Percentiles rank a stretch among this genome's conserved stretches.
phyloP scores from a whole-genome alignment of 2,888 invertebrate species.

The Campaea margaritaria region DNA sequence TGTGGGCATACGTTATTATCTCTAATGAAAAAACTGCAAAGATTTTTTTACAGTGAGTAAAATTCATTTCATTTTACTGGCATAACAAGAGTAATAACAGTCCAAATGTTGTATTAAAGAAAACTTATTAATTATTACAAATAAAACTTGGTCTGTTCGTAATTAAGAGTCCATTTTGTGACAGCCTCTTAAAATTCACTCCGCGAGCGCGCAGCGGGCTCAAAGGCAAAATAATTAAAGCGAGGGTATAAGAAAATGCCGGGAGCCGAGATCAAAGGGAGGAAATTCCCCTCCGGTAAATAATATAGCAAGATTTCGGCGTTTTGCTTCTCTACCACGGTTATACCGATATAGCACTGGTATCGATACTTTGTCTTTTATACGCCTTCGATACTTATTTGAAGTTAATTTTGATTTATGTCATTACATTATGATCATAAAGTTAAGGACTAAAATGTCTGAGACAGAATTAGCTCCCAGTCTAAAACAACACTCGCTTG shows the following conservation, averaged over 20 bases:
- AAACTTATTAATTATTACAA: conserved; percentile 79
- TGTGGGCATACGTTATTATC: too few species aligned
- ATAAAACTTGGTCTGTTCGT: conserved; percentile 71
- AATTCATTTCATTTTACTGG: conserved; percentile 1
- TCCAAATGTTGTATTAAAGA: conserved; percentile 48
- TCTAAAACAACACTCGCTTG: too few species aligned
- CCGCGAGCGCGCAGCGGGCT: conserved; percentile 69
- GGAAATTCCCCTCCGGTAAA: conserved; percentile 72
- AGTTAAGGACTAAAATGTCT: background rate
- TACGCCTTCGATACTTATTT: background rate
- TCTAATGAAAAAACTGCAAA: conserved; percentile 1
- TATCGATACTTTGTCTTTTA: conserved; percentile 24
- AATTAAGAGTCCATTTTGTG: conserved; percentile 83
- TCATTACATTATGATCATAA: background rate
- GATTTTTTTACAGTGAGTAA: background rate
- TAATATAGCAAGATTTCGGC: conserved; percentile 71
- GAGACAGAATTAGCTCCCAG: too few species aligned
- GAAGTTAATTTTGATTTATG: background rate
- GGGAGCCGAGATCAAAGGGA: conserved; percentile 76
- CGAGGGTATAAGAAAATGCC: conserved; percentile 77
- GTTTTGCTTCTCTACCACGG: conserved; percentile 40
- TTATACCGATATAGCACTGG: conserved; percentile 34
- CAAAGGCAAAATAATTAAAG: conserved; percentile 83
- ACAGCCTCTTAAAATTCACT: conserved; percentile 82
- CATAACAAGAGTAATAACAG: conserved; percentile 42